Percentiles rank a stretch among this genome's conserved stretches.
phyloP scores from a whole-genome alignment of 2,113 vertebrate species.

The Lipotes vexillifer region DNA sequence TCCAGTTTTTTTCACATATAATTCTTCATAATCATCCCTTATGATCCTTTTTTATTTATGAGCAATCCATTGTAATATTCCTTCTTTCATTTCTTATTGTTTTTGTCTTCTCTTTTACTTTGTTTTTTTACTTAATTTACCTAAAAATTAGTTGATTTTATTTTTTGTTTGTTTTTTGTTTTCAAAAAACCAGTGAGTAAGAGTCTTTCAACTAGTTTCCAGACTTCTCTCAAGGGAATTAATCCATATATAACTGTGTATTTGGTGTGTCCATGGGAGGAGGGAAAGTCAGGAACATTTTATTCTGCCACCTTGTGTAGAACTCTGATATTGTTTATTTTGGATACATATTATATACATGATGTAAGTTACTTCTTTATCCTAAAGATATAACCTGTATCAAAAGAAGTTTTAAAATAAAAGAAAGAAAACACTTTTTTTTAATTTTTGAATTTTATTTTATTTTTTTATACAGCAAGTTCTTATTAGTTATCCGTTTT shows the following conservation, averaged over 20 bases:
- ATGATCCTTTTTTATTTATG: background rate
- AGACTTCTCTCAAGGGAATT: background rate
- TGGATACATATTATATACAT: background rate
- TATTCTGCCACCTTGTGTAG: background rate
- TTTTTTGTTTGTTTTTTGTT: background rate
- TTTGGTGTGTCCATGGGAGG: background rate
- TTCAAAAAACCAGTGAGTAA: background rate
- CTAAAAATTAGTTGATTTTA: background rate
- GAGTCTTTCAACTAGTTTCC: background rate
- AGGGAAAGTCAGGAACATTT: background rate
- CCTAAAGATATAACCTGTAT: background rate
- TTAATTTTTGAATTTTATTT: no score
- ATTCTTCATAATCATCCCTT: background rate
- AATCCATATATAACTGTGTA: background rate
- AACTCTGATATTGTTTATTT: background rate
- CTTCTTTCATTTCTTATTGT: background rate
- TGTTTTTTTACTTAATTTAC: background rate
- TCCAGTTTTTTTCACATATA: background rate
- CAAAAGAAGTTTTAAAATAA: background rate
- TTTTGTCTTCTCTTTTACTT: background rate
- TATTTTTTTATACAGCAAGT: no score
- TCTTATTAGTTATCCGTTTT: no score
- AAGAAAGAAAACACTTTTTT: background rate
- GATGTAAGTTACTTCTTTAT: background rate
- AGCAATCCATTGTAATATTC: background rate